Percentiles rank a stretch among this genome's conserved stretches.
Conservation (phyloP, 2,113 vertebrate species). For the human region DNA sequence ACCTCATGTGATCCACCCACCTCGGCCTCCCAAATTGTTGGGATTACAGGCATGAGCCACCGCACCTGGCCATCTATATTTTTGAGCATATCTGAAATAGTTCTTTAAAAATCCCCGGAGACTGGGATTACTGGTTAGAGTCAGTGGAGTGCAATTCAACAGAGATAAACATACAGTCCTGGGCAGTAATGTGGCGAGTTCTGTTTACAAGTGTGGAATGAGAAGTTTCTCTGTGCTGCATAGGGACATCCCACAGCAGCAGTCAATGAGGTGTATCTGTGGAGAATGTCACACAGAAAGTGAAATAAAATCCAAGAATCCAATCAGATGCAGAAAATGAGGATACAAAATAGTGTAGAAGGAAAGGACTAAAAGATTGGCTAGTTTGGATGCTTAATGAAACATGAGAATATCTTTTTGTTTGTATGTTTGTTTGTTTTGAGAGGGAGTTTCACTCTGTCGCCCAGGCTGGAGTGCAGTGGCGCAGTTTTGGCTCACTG, state of each 20-base stretch:
- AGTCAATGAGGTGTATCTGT: conserved; percentile 96
- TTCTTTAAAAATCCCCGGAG: neutral
- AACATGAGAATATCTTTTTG: neutral
- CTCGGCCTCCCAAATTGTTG: too few relatives aligned
- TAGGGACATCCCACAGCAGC: conserved; percentile 90
- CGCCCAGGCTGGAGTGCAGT: too few relatives aligned
- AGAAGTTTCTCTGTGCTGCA: neutral
- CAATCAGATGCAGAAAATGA: conserved; percentile 94
- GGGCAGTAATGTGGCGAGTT: neutral
- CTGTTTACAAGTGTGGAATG: neutral
- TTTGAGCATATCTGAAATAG: neutral
- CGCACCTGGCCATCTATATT: neutral
- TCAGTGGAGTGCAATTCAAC: neutral
- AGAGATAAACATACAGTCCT: neutral
- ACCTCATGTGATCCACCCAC: too few relatives aligned
- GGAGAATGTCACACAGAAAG: conserved; percentile 97
- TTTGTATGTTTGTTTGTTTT: too few relatives aligned
- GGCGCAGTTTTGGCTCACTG: too few relatives aligned
- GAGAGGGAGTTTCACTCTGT: too few relatives aligned
- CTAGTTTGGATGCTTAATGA: neutral
- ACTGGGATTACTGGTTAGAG: neutral
- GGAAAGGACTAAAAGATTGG: conserved; percentile 92
- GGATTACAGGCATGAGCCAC: too few relatives aligned
- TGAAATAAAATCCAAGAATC: conserved; percentile 96
- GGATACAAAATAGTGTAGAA: conserved; percentile 98